A percentile compares a stretch with the other conserved stretches of the same genome.
Evolutionary conservation across 2,888 invertebrate genomes (phyloP).

Genomic region (Marasmarcha lunaedactyla): DNA sequence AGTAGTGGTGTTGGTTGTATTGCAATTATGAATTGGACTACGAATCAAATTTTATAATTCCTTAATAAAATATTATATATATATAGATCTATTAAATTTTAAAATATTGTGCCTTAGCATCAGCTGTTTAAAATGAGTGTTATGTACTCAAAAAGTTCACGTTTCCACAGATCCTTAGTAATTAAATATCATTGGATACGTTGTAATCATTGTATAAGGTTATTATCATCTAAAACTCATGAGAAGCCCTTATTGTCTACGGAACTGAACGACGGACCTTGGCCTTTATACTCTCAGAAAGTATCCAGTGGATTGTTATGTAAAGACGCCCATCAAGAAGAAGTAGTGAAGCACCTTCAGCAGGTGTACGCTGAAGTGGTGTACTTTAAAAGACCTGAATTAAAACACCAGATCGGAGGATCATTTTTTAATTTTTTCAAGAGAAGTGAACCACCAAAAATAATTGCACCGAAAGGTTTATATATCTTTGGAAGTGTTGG

Average conservation of each 20-base stretch:
- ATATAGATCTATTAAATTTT: conserved; percentile 24
- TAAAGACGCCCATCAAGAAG: conserved; percentile 79
- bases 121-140: conserved; percentile 31
- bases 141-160: conserved; percentile 36
- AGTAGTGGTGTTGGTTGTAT: no score
- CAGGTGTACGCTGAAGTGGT: conserved; percentile 74
- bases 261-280: conserved; percentile 43
- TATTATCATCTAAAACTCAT: conserved; percentile 37
- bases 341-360: conserved; percentile 78
- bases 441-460: conserved; percentile 43
- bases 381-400: conserved; percentile 57
- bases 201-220: conserved; percentile 39
- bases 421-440: conserved; percentile 46
- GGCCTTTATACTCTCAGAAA: conserved; percentile 66
- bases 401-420: conserved; percentile 19
- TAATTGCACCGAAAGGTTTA: conserved; percentile 79
- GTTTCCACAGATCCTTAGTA: conserved; percentile 29
- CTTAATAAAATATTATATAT: neutral
- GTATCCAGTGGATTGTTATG: conserved; percentile 70
- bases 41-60: no score
- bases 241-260: conserved; percentile 19
- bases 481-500: conserved; percentile 93
- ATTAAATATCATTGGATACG: conserved; percentile 35
- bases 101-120: conserved; percentile 26
- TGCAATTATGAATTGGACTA: no score